These are phyloP conservation scores for Mantis religiosa DNA, from an alignment of 2,888 invertebrate genomes.

Conservation along the genomic window DNA sequence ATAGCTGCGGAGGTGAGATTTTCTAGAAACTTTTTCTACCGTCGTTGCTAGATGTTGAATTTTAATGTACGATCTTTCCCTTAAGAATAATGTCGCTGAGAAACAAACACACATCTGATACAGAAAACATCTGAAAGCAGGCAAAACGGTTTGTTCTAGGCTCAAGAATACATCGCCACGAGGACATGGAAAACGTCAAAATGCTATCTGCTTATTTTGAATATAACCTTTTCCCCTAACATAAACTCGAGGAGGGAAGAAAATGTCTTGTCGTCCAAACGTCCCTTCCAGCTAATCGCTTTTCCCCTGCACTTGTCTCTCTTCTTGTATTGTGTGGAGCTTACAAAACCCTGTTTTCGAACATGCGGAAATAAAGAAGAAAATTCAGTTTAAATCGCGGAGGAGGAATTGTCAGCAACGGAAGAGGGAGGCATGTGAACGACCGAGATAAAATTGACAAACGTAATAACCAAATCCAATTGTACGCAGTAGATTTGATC, in stretches of 20 bases:
- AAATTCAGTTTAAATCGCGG: neutral
- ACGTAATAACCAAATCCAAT: slow-evolving; percentile 23
- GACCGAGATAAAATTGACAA: slow-evolving; percentile 6
- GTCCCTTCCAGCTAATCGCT: neutral
- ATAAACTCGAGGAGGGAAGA: neutral
- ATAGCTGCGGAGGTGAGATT: too few relatives aligned
- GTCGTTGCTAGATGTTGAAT: too few relatives aligned
- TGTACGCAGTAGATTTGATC: neutral
- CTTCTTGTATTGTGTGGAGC: neutral
- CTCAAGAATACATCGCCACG: too few relatives aligned
- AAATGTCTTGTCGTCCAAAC: neutral
- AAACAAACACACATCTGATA: too few relatives aligned
- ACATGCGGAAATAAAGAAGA: neutral
- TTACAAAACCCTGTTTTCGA: neutral
- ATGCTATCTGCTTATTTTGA: neutral
- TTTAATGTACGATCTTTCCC: too few relatives aligned
- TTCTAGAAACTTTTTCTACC: too few relatives aligned
- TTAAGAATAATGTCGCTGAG: too few relatives aligned
- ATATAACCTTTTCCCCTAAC: neutral
- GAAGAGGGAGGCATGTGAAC: neutral
- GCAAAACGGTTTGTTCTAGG: too few relatives aligned
- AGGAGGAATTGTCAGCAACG: neutral
- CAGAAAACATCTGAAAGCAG: too few relatives aligned
- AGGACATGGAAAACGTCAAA: neutral
- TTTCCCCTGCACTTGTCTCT: neutral